Conservation (phyloP, 2,113 vertebrate genomes). For the Mus musculus region GRCm39 chr13:80794001-80794500, state of each 20-base stretch:
- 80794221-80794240: conserved; percentile 2
- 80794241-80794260: not conserved
- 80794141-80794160: not conserved
- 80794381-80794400: conserved; percentile 60
- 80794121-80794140: conserved; percentile 26
- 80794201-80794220: not conserved
- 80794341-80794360: conserved; percentile 57
- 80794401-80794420: conserved; percentile 59
- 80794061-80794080: conserved; percentile 36
- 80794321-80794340: conserved; percentile 54
- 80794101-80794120: conserved; percentile 6
- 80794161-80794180: not conserved
- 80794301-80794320: conserved; percentile 50
- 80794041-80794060: not conserved
- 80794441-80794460: conserved; percentile 66
- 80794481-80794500: conserved; percentile 63
- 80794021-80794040: not conserved
- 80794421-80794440: conserved; percentile 41
- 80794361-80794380: conserved; percentile 58
- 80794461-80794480: conserved; percentile 62
- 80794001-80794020: not conserved
- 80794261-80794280: not conserved
- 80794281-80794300: conserved; percentile 53
- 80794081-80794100: conserved; percentile 11
- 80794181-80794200: not conserved